A percentile compares a stretch with the other conserved stretches of the same genome.
These are phyloP conservation scores for Vanessa cardui DNA, from an alignment of 2,888 invertebrate species.

Conservation along the genomic window DNA sequence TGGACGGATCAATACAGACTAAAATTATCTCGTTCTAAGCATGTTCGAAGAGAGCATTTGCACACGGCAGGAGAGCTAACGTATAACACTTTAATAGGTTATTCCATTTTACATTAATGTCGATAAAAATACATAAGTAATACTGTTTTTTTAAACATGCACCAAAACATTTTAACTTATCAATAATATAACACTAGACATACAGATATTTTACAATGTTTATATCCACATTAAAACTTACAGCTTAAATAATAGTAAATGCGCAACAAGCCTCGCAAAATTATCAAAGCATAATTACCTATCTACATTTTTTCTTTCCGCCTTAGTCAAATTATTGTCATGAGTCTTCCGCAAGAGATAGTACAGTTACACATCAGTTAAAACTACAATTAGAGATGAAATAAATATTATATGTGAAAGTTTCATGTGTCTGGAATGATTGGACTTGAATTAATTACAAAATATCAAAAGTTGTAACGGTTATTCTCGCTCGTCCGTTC, in stretches of 20 bases:
- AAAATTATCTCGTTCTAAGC: conserved; percentile 14
- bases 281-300: conserved; percentile 58
- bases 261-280: conserved; percentile 74
- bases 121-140: conserved; percentile 20
- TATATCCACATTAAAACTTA: conserved; percentile 16
- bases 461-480: conserved; percentile 71
- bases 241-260: conserved; percentile 74
- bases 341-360: conserved; percentile 3
- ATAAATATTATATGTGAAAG: conserved; percentile 7
- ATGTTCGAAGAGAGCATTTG: conserved; percentile 37
- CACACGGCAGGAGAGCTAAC: conserved; percentile 23
- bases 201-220: conserved; percentile 24
- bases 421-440: conserved; percentile 33
- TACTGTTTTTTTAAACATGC: conserved; percentile 27
- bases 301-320: conserved; percentile 16
- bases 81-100: conserved; percentile 10
- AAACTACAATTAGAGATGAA: background rate
- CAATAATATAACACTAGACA: conserved; percentile 8
- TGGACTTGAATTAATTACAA: conserved; percentile 44
- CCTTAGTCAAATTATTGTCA: conserved; percentile 9
- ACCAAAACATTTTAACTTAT: conserved; percentile 15
- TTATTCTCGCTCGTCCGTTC: conserved; percentile 59
- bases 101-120: conserved; percentile 1
- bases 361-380: conserved; percentile 7
- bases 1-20: conserved; percentile 24